Evolutionary conservation across 2,797 vertebrate species (phyloP), one percentile per base, ranked within the genome.

Genomic region (Gymnoscopelus microlampas): DNA sequence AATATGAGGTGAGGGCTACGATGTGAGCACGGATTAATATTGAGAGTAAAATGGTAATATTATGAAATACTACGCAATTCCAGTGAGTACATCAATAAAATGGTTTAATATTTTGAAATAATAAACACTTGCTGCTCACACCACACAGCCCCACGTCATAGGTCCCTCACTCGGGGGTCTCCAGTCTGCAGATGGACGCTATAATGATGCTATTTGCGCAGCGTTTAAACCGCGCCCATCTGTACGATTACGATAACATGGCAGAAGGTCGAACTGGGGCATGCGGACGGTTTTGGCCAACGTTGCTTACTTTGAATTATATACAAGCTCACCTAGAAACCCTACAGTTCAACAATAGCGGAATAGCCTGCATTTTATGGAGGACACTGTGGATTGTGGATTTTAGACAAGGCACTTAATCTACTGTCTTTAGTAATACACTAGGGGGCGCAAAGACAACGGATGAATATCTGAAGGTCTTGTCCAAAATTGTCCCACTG

Each of bases 391-490:
- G 15, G 8, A 19, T 13, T 55, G 15, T 55, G n/a, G 35, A 3
- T 7, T 32, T 32, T 32, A 32, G 29, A 32, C 29, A 32, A 32
- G 29, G 29, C 29, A 32, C 29, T 19, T 14, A 58, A 14, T 60
- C 24, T 51, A 29, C 23, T 14, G 14, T 12, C 50, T 47, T 5
- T 13, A 49, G 62, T 2, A 3, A 39, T 65, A 87, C 91, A 81
- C 87, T 86, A 92, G 91, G 86, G 81, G 89, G 89, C 10, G 81
- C 73, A 66, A 49, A 68, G 73, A 50, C 53, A 77, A 13, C 29
- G 10, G 29, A 13, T n/a, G 7, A 44, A 55, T 53, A 53, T 14
- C n/a, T 15, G n/a, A 4, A 53, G 10, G 53, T 53, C n/a, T 14
- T 53, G 19, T 19, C 19, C 19, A 19, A 32, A 5, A 5, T 5